phyloP scores from a whole-genome alignment of 2,113 vertebrate species.

The Megaceryle maxima region DNA sequence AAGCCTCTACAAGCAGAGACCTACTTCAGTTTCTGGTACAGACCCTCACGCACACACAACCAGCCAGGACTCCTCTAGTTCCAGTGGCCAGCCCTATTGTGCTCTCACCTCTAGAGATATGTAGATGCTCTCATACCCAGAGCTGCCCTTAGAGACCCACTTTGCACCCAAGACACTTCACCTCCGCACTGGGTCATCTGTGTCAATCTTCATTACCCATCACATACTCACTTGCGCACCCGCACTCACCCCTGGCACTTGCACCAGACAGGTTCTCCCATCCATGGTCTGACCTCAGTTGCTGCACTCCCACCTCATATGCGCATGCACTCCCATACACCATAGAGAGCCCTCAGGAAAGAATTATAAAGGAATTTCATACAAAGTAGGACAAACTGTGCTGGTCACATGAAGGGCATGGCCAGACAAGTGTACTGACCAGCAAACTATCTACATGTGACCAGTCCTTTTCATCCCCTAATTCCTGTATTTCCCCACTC shows the following conservation, averaged over 20 bases:
- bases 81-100: too few species aligned
- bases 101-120: neutral
- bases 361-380: neutral
- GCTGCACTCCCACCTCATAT: accelerated
- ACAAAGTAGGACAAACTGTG: too few species aligned
- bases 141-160: neutral
- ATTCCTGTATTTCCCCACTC: neutral
- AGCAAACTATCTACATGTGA: neutral
- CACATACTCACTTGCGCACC: too few species aligned
- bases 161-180: neutral
- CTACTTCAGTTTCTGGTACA: neutral
- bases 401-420: neutral
- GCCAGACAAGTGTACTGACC: neutral
- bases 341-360: neutral
- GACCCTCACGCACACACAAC: neutral
- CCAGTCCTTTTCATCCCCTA: neutral
- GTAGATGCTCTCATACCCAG: neutral
- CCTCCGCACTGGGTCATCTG: neutral
- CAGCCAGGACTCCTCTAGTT: neutral
- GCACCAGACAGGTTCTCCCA: neutral
- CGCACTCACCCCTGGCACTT: too few species aligned
- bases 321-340: accelerated
- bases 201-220: neutral
- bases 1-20: neutral
- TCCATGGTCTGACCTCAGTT: neutral